Evolutionary conservation across 2,888 invertebrate genomes (phyloP), one percentile per base, ranked within the genome.

Genomic region (Caenorhabditis macrosperma): DNA sequence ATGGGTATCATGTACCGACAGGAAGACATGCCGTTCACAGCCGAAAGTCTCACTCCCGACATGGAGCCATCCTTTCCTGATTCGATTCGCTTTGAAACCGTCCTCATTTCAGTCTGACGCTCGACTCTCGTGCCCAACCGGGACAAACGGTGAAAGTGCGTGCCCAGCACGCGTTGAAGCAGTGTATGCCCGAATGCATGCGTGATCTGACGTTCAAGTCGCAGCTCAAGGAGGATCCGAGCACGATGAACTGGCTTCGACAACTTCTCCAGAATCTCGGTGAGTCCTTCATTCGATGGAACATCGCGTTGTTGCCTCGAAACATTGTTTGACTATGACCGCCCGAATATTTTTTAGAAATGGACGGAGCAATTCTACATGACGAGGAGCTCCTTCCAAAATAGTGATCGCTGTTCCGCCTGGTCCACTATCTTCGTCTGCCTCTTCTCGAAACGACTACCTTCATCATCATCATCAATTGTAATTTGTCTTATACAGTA

Each of bases 181-280:
- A 98, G 91, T 99, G 98, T 92, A 93, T 99, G 85, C 99, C 99
- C 0, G 98, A 98, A 91, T 97, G 98, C 91, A 92, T 99, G 81
- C 94, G 96, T 82, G 98, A 99, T 92, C 94, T 94, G 63, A 99
- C 99, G n/a, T 99, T 99, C 91, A 94, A 94, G 46, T 93, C 64
- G 28, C 67, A 82, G 28, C 82, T 89, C 35, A 85, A 96, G 92
- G 97, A 97, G 91, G 99, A 99, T 91, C 96, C 96, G 91, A 96
- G 97, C 0, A 99, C 97, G 7, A 96, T 96, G 90, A 95, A 96
- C 90, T 99, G 98, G 98, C 92, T 99, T 68, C 94, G 95, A 74
- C 95, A 96, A 91, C 93, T 99, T 35, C 93, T 97, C 66, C 96
- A 96, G 91, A 98, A 98, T 92, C 92, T 98, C 12, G 82, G 85